phyloP scores from a whole-genome alignment of 2,797 vertebrate species.

The Cyprinodon diabolis region DNA sequence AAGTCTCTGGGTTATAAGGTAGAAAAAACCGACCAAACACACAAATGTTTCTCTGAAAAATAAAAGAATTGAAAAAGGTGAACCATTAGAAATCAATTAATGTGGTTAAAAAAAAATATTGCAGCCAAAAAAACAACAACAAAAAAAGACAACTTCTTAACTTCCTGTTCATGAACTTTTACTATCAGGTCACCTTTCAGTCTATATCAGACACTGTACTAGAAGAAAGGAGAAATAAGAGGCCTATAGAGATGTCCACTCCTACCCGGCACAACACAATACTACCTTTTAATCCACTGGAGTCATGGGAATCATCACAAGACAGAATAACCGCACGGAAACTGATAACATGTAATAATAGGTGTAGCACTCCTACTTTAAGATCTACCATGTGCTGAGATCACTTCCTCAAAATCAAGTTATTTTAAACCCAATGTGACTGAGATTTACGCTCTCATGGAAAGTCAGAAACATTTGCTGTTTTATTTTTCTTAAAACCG shows the following conservation, averaged over 20 bases:
- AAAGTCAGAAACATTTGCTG: background rate
- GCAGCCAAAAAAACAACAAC: background rate
- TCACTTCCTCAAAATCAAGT: conserved; percentile 40
- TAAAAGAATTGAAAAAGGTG: background rate
- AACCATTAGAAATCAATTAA: background rate
- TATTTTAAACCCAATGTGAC: conserved; percentile 27
- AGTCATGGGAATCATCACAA: conserved; percentile 70
- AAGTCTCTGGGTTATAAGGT: background rate
- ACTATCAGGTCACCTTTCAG: background rate
- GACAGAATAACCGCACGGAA: conserved; percentile 47
- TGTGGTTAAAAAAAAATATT: background rate
- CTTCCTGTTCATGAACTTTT: background rate
- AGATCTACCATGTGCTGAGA: conserved; percentile 45
- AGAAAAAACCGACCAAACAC: no score
- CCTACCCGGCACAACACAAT: conserved; percentile 54
- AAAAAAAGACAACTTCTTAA: background rate
- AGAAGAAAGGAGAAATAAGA: conserved; percentile 9
- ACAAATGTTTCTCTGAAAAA: conserved; percentile 1
- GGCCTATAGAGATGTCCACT: conserved; percentile 31
- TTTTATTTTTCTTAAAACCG: background rate
- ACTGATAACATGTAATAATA: conserved; percentile 50
- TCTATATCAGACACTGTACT: background rate
- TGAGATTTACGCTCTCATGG: conserved; percentile 8
- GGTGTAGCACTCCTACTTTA: conserved; percentile 47
- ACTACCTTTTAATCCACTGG: conserved; percentile 60